Evolutionary conservation across 2,888 invertebrate species (phyloP).

Genomic region (Nomada goodeniana): DNA sequence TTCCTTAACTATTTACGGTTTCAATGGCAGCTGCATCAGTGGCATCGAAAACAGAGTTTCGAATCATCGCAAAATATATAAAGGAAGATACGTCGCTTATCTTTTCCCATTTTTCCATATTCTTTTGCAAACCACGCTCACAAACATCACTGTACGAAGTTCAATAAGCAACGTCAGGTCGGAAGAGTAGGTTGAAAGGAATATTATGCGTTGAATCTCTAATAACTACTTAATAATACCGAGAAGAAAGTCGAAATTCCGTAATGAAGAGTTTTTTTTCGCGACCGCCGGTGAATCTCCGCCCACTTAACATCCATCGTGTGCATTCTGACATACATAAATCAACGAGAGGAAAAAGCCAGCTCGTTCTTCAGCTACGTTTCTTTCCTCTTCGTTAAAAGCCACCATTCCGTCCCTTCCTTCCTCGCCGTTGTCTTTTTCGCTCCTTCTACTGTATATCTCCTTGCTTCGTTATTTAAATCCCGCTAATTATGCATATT

Average conservation of each 20-base stretch:
- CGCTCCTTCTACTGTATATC: conserved; percentile 4
- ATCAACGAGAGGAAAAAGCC: conserved; percentile 49
- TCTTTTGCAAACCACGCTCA: too few species aligned
- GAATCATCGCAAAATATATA: too few species aligned
- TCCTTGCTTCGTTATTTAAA: conserved; percentile 65
- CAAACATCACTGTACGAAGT: too few species aligned
- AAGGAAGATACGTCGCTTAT: too few species aligned
- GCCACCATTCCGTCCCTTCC: conserved; percentile 22
- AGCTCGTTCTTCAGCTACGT: conserved; percentile 32
- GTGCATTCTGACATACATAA: conserved; percentile 47
- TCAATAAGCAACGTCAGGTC: too few species aligned
- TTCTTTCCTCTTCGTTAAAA: conserved; percentile 47
- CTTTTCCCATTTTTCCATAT: too few species aligned
- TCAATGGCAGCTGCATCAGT: too few species aligned
- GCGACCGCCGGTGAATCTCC: neutral
- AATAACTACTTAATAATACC: conserved; percentile 15
- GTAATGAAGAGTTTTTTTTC: conserved; percentile 17
- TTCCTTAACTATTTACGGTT: too few species aligned
- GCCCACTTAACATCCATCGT: conserved; percentile 13
- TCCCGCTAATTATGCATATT: conserved; percentile 70
- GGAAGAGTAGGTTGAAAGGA: neutral
- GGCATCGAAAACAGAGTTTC: too few species aligned
- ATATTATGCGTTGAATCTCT: neutral
- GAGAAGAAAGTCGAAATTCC: conserved; percentile 1
- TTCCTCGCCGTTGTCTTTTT: conserved; percentile 1